A percentile compares a stretch with the other conserved stretches of the same genome.
Evolutionary conservation across 2,113 vertebrate genomes (phyloP).

Genomic region (Sciurus niger): DNA sequence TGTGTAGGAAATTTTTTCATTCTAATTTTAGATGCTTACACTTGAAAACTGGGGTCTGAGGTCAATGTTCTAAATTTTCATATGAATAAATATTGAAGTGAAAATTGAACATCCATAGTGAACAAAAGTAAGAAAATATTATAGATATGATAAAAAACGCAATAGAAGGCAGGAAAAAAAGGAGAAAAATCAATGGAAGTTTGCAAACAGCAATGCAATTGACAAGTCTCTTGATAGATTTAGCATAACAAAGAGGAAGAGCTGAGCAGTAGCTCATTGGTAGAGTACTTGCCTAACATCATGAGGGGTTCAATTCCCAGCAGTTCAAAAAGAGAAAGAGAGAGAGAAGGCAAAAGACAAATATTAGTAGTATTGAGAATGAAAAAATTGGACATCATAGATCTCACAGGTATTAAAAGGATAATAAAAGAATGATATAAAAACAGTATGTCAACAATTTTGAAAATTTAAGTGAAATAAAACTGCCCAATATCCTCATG

Average conservation of each 20-base stretch:
- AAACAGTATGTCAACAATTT: not conserved
- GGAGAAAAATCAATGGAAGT: slow-evolving; percentile 14
- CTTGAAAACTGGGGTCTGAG: not conserved
- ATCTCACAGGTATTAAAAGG: not conserved
- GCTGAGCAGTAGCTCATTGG: no score
- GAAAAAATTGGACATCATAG: not conserved
- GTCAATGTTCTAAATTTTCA: not conserved
- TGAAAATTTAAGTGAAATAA: not conserved
- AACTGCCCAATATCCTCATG: not conserved
- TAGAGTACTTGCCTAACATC: no score
- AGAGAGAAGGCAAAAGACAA: not conserved
- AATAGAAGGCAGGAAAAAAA: not conserved
- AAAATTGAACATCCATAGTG: not conserved
- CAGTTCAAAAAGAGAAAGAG: not conserved
- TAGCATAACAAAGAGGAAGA: not conserved
- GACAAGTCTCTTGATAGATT: not conserved
- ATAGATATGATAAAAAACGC: not conserved
- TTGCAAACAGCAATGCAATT: not conserved
- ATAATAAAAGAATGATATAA: not conserved
- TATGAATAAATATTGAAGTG: not conserved
- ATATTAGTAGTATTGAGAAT: not conserved
- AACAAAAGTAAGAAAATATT: not conserved
- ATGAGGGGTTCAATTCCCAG: no score
- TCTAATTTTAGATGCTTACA: slow-evolving; percentile 24
- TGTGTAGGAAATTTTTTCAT: not conserved